Evolutionary conservation across 2,888 invertebrate genomes (phyloP), one percentile per base, ranked within the genome.

Genomic region (Cyaniris semiargus): DNA sequence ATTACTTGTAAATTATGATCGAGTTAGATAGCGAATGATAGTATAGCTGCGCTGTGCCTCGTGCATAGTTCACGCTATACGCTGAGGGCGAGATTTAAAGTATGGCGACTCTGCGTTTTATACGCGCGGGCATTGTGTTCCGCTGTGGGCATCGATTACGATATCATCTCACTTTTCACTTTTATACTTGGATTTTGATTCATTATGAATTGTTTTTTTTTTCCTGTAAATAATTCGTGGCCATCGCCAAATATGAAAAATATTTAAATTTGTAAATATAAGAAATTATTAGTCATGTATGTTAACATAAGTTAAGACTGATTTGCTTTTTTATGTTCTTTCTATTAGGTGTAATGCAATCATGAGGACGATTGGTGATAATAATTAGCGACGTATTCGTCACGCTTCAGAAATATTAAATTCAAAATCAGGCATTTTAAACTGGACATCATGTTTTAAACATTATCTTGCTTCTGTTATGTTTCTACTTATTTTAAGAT

Each of bases 281-380:
- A 84, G 71, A 53, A 76, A 78, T 84, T 48, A 74, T 53, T 90
- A 91, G 87, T 86, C 83, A 84, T 91, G 91, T 86, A 83, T 84
- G 82, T 89, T 87, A 89, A 89, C 86, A 82, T 91, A 91, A 90
- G 88, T 87, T 92, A 90, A 93, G 93, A 93, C 93, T 93, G 93
- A 93, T 91, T 93, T 90, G 87, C 88, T 90, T 90, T 90, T 74
- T 74, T 80, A 80, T 77, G 81, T 78, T 80, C 80, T 76, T 60
- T 81, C 79, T 76, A 53, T 70, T 78, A 80, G 76, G 78, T 81
- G 76, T 77, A 79, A 79, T 80, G 75, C 75, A 79, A 76, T 80
- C 76, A 78, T 71, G 10, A 21, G 21, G 27, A 31, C 3, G 60
- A 60, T 60, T 23, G 60, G 23, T 60, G 58, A 21, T 58, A 58